Conservation (phyloP, 2,113 vertebrate species). For the Rhinolophus ferrumequinum region DNA sequence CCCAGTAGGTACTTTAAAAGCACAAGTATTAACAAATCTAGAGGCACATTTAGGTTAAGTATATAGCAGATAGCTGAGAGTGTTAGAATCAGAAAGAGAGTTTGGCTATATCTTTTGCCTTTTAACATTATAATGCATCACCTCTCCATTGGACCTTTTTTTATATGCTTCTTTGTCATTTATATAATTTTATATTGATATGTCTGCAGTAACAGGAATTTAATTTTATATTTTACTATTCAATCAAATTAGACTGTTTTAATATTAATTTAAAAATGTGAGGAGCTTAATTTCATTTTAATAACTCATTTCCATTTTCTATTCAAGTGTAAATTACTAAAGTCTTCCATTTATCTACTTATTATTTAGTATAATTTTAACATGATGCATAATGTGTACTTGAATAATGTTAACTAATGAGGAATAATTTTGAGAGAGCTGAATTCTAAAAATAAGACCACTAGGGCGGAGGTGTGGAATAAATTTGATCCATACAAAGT, state of each 20-base stretch:
- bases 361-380: not conserved
- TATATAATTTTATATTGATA: too few species aligned
- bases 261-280: not conserved
- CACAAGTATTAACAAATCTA: not conserved
- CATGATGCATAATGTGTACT: not conserved
- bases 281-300: not conserved
- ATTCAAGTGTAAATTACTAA: constrained; percentile 19
- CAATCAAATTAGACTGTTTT: not conserved
- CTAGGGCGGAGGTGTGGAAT: not conserved
- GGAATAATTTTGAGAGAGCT: not conserved
- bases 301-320: not conserved
- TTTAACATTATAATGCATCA: not conserved
- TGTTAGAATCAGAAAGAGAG: not conserved
- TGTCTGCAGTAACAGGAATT: not conserved
- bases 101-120: not conserved
- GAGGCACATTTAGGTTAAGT: not conserved
- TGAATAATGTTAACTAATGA: not conserved
- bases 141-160: not conserved
- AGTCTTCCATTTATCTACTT: not conserved
- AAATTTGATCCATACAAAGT: not conserved
- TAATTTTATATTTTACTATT: constrained; percentile 17
- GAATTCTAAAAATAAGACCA: not conserved
- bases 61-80: not conserved
- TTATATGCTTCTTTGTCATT: not conserved
- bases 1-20: not conserved